Evolutionary conservation across 2,888 invertebrate genomes (phyloP).

Genomic region (Melinopterus prodromus): DNA sequence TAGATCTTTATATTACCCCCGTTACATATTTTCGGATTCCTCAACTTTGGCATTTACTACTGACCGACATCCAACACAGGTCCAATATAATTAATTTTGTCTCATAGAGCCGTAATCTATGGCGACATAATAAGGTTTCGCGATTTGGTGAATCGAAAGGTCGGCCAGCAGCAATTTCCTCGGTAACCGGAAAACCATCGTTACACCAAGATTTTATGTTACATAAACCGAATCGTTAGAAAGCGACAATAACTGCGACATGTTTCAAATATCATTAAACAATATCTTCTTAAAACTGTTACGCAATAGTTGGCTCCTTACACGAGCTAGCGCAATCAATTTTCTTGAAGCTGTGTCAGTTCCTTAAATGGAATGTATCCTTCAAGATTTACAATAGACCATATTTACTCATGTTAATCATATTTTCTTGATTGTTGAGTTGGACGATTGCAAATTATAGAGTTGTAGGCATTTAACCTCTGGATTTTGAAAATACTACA

Average conservation of each 20-base stretch:
- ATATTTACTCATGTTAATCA: background rate
- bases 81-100: background rate
- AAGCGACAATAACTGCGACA: background rate
- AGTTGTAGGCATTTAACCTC: too few species aligned
- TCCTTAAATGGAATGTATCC: background rate
- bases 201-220: background rate
- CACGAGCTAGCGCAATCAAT: background rate
- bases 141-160: background rate
- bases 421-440: background rate
- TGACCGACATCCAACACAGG: background rate
- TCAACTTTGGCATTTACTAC: background rate
- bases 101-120: background rate
- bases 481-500: too few species aligned
- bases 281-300: background rate
- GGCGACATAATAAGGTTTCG: background rate
- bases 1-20: background rate
- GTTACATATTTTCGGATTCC: background rate
- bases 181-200: background rate
- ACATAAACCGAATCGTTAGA: background rate
- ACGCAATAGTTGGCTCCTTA: background rate
- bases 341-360: background rate
- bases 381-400: background rate
- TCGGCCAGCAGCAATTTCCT: background rate
- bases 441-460: too few species aligned
- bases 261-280: slow-evolving; percentile 4